phyloP scores from a whole-genome alignment of 2,888 invertebrate genomes.

The Cataglyphis cursor region DNA sequence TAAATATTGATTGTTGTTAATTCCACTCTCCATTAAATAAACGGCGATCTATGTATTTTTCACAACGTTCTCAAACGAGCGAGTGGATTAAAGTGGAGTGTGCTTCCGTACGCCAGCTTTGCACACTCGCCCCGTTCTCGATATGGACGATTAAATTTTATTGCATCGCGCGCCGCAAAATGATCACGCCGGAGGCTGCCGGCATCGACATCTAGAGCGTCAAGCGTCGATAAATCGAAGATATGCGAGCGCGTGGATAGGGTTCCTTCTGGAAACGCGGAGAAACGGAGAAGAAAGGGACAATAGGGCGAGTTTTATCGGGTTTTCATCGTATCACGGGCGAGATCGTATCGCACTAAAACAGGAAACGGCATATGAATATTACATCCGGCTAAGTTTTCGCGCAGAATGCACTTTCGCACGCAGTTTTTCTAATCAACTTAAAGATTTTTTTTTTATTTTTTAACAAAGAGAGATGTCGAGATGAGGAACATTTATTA shows the following conservation, averaged over 20 bases:
- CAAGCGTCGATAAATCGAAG: conserved; percentile 30
- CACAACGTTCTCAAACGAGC: conserved; percentile 19
- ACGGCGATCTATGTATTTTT: conserved; percentile 30
- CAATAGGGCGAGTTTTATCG: conserved; percentile 55
- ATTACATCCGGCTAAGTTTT: conserved; percentile 1
- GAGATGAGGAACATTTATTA: neutral
- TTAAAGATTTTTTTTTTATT: conserved; percentile 14
- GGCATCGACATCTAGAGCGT: conserved; percentile 22
- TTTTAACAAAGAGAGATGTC: neutral
- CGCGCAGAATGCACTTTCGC: neutral
- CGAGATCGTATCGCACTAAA: conserved; percentile 23
- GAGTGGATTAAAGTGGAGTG: conserved; percentile 41
- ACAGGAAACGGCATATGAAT: neutral
- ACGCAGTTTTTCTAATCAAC: neutral
- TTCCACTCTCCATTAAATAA: neutral
- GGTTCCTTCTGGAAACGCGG: neutral
- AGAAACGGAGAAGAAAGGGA: conserved; percentile 12
- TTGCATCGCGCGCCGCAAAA: conserved; percentile 21
- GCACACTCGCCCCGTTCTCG: neutral
- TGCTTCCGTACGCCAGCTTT: conserved; percentile 17
- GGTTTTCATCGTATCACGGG: conserved; percentile 45
- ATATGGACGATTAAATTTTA: conserved; percentile 46
- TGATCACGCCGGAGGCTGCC: conserved; percentile 23
- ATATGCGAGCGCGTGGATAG: neutral
- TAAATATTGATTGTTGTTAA: conserved; percentile 21